Evolutionary conservation across 2,888 invertebrate species (phyloP), one percentile per base, ranked within the genome.

Genomic region (Sinhomidia bicolor): DNA sequence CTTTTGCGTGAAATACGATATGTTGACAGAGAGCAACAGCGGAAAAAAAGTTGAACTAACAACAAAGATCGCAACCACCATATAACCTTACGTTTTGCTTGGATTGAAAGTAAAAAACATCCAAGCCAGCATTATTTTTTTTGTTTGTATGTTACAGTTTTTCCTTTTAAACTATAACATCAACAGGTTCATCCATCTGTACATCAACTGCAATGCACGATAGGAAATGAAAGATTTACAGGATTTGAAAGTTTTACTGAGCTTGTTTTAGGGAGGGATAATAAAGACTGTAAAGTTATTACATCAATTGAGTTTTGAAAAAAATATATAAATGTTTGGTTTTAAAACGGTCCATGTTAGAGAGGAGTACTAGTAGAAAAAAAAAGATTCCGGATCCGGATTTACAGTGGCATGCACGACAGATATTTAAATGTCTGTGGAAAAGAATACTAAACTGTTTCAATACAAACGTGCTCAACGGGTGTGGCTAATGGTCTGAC

Each of bases 301-400:
- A n/a, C 62, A 36, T 36, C 36, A 68, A 23, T 68, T 68, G 36
- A 68, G 36, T 60, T 41, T 32, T 20, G 23, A 71, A 54, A 54
- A 20, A 14, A 54, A 51, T 17, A 9, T 6, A 41, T 41, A 41
- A 41, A n/a, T n/a, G n/a, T n/a, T n/a, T n/a, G n/a, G 41, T 47
- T 12, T 47, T 9, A 47, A 47, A 12, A 9, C 9, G 47, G 32
- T 32, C 5, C 4, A 14, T 17, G 65, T 17, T 51, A 23, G 44
- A n/a, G 54, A 71, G 12, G 54, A 51, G n/a, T n/a, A 54, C n/a
- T 44, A 32, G 17, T 20, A 14, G 12, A 23, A 26, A 54, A 14
- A 68, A 54, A 71, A 82, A 3, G 44, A 82, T 82, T 82, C 82
- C 82, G 82, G 82, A 82, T 82, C 82, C 82, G 82, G 82, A 82